phyloP scores from a whole-genome alignment of 2,113 vertebrate species.

The Prolemur simus region DNA sequence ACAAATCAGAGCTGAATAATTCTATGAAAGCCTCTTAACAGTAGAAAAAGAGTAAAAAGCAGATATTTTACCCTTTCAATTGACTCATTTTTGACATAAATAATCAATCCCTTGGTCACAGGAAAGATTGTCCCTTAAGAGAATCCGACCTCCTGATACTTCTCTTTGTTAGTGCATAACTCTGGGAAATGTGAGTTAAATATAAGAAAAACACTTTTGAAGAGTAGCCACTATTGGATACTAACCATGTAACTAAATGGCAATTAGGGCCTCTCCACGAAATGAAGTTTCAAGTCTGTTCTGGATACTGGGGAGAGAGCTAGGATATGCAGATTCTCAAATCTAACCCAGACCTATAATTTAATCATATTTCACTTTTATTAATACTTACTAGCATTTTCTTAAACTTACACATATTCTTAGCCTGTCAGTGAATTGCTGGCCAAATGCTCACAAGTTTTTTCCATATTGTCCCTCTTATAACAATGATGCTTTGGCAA shows the following conservation, averaged over 20 bases:
- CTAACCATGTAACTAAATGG: background rate
- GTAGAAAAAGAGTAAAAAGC: background rate
- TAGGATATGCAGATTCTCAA: background rate
- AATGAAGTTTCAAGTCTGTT: background rate
- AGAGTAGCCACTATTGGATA: background rate
- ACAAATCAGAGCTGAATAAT: background rate
- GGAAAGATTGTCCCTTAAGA: background rate
- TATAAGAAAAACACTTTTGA: background rate
- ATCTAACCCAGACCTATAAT: background rate
- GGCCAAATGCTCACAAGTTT: background rate
- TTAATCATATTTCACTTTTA: background rate
- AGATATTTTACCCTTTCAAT: background rate
- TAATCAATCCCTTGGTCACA: background rate
- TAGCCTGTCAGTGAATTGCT: background rate
- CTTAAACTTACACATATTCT: background rate
- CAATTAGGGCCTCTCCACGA: background rate
- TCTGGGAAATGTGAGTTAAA: background rate
- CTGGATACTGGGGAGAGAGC: background rate
- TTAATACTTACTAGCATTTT: background rate
- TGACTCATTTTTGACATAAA: background rate
- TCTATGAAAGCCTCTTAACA: background rate
- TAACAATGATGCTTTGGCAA: background rate
- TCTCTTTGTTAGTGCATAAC: background rate
- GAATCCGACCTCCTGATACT: background rate
- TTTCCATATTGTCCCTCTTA: background rate